Percentiles rank a stretch among this genome's conserved stretches.
phyloP scores from a whole-genome alignment of 2,888 invertebrate genomes.

The Urechis unicinctus region DNA sequence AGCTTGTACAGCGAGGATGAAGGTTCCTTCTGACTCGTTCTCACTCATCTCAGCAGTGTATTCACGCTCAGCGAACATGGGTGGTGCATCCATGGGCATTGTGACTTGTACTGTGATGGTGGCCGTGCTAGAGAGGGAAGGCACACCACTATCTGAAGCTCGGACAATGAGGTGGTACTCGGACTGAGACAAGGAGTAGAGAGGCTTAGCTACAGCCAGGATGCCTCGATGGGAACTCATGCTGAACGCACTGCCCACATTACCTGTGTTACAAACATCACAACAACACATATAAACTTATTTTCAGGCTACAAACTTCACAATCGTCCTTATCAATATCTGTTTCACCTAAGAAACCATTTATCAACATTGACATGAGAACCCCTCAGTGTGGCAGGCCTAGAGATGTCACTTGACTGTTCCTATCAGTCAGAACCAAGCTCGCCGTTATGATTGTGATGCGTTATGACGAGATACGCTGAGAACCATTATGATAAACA shows the following conservation, averaged over 20 bases:
- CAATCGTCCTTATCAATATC: no score
- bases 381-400: no score
- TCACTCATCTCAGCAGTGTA: conserved; percentile 37
- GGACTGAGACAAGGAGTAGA: conserved; percentile 57
- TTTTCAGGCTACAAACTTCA: no score
- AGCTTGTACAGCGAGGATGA: conserved; percentile 31
- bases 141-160: conserved; percentile 77
- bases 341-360: no score
- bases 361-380: no score
- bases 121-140: conserved; percentile 65
- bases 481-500: no score
- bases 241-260: conserved; percentile 78
- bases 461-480: no score
- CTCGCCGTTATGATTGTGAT: no score
- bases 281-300: no score
- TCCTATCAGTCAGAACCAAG: no score
- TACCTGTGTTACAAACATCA: conserved; percentile 56
- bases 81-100: conserved; percentile 92
- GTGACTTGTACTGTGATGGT: conserved; percentile 81
- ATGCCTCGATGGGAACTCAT: conserved; percentile 75
- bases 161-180: conserved; percentile 77
- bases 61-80: conserved; percentile 59
- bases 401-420: no score
- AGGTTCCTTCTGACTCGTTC: conserved; percentile 29
- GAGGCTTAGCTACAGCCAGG: conserved; percentile 51